A percentile compares a stretch with the other conserved stretches of the same genome.
These are phyloP conservation scores for Archocentrus centrarchus DNA, from an alignment of 2,113 vertebrate genomes.

Conservation along the genomic window DNA sequence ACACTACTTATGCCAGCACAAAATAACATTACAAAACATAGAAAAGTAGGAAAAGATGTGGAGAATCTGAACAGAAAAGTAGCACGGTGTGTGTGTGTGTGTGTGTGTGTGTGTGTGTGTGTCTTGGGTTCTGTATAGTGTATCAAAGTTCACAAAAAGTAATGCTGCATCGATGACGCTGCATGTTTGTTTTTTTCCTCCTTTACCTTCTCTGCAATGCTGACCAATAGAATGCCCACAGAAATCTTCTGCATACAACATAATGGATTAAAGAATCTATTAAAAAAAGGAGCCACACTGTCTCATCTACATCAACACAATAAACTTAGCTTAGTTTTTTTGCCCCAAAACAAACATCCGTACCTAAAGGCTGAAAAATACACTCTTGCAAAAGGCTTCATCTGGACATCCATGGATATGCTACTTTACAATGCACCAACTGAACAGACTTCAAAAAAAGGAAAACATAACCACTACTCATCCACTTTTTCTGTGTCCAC, in stretches of 20 bases:
- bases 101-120: too few species aligned
- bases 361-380: too few species aligned
- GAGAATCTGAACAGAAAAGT: background rate
- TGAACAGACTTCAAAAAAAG: too few species aligned
- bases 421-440: too few species aligned
- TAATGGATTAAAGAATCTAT: background rate
- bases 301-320: background rate
- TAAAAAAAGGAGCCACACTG: background rate
- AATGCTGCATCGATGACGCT: background rate
- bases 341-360: too few species aligned
- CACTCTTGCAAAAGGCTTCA: too few species aligned
- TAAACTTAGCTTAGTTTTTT: too few species aligned
- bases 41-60: background rate
- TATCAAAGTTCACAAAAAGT: background rate
- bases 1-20: background rate
- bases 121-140: background rate
- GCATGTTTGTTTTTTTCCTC: background rate
- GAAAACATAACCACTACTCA: background rate
- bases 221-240: background rate
- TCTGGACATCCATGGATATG: too few species aligned
- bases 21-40: background rate
- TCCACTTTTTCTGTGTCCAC: background rate
- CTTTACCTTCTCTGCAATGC: background rate
- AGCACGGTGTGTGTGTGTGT: too few species aligned
- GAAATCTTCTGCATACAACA: background rate